Conservation (phyloP, 2,797 vertebrate genomes). For the Lepilemur septentrionalis region DNA sequence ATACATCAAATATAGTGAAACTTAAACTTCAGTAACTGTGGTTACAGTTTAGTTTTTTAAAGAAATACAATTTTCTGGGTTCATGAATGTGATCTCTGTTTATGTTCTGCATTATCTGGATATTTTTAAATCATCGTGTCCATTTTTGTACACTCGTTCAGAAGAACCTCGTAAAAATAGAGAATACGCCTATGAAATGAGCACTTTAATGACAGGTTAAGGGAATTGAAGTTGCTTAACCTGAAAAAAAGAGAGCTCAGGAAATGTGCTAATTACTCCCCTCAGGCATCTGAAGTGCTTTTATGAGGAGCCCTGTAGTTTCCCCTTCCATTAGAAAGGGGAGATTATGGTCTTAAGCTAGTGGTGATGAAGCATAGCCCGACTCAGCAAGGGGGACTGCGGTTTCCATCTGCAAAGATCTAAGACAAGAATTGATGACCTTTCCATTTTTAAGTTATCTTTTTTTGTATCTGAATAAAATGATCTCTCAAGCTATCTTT, state of each 20-base stretch:
- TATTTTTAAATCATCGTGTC: constrained; percentile 1
- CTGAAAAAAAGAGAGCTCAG: constrained; percentile 11
- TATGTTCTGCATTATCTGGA: neutral
- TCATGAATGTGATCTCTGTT: neutral
- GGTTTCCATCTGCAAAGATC: neutral
- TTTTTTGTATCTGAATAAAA: constrained; percentile 9
- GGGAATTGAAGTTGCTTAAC: constrained; percentile 24
- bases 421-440: neutral
- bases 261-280: neutral
- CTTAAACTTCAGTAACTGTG: constrained; percentile 41
- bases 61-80: neutral
- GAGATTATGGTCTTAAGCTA: neutral
- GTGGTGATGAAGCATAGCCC: neutral
- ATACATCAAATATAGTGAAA: constrained; percentile 32
- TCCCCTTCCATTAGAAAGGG: neutral
- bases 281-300: neutral
- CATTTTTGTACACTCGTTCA: neutral
- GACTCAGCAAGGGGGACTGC: neutral
- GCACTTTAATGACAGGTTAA: constrained; percentile 7
- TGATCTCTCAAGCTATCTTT: neutral
- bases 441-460: neutral
- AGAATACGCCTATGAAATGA: neutral
- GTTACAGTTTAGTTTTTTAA: constrained; percentile 37
- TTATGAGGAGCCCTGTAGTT: neutral
- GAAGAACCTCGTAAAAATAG: constrained; percentile 7